phyloP scores from a whole-genome alignment of 1,140 invertebrate genomes.

The Neoseiulus cucumeris region DNA sequence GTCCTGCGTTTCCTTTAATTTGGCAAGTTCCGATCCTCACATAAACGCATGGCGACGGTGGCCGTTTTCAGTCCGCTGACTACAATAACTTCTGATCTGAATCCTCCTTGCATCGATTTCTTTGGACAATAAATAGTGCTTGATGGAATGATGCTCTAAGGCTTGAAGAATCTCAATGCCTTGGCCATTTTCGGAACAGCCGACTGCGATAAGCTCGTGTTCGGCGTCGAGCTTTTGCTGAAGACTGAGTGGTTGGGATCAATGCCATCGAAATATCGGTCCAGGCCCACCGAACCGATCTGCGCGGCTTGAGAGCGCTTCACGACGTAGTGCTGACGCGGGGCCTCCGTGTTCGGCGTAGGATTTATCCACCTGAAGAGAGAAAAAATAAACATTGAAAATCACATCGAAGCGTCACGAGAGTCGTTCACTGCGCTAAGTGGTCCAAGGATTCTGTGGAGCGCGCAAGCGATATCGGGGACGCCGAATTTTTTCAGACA shows the following conservation, averaged over 20 bases:
- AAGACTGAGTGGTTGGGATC: background rate
- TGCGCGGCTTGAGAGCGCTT: background rate
- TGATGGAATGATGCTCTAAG: background rate
- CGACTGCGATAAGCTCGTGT: background rate
- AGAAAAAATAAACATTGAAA: background rate
- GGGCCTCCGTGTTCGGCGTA: background rate
- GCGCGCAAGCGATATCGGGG: too few species aligned
- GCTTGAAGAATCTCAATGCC: slow-evolving; percentile 7
- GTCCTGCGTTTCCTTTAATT: too few species aligned
- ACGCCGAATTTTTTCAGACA: too few species aligned
- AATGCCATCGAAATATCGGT: slow-evolving; percentile 2
- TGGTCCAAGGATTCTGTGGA: too few species aligned
- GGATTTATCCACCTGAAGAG: background rate
- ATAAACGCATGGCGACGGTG: too few species aligned
- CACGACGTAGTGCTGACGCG: background rate
- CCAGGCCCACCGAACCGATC: background rate
- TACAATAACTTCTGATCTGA: too few species aligned
- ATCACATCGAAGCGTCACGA: too few species aligned
- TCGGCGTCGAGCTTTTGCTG: slow-evolving; percentile 1
- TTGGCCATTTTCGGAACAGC: slow-evolving; percentile 3
- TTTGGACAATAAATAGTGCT: too few species aligned
- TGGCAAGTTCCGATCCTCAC: too few species aligned
- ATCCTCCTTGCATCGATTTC: too few species aligned
- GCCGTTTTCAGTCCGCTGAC: too few species aligned
- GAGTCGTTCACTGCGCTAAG: too few species aligned